phyloP scores from a whole-genome alignment of 1,140 invertebrate genomes.

The Akabosia matsudoensis region DNA sequence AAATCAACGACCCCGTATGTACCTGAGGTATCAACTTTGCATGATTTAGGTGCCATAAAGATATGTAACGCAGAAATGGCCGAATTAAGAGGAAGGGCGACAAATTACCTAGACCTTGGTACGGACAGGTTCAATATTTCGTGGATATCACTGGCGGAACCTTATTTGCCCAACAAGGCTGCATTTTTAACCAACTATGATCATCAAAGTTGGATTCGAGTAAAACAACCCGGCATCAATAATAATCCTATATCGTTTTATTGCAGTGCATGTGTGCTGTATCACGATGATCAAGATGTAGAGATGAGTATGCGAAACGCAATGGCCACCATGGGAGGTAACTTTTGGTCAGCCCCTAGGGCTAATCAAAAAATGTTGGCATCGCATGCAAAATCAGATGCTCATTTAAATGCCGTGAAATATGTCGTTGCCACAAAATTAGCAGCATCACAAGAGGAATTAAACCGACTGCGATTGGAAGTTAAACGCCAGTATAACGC shows the following conservation, averaged over 20 bases:
- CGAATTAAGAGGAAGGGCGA: not conserved
- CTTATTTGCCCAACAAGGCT: not conserved
- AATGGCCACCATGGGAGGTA: not conserved
- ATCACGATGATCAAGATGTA: not conserved
- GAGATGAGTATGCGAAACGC: not conserved
- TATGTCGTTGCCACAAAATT: not conserved
- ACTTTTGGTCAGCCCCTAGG: not conserved
- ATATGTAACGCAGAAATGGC: not conserved
- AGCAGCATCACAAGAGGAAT: not conserved
- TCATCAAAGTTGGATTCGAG: not conserved
- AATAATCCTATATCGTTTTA: not conserved
- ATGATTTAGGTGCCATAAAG: not conserved
- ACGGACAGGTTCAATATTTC: not conserved
- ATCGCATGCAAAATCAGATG: not conserved
- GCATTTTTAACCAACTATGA: not conserved
- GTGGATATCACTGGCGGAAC: not conserved
- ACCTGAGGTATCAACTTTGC: not conserved
- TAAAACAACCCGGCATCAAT: not conserved
- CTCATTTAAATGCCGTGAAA: not conserved
- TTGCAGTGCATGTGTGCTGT: not conserved
- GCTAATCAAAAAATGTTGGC: not conserved
- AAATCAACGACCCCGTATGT: not conserved
- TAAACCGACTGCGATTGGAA: not conserved
- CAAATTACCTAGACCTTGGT: not conserved
- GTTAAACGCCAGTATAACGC: not conserved